phyloP scores from a whole-genome alignment of 1,140 invertebrate genomes.

The Drosophila elegans region DNA sequence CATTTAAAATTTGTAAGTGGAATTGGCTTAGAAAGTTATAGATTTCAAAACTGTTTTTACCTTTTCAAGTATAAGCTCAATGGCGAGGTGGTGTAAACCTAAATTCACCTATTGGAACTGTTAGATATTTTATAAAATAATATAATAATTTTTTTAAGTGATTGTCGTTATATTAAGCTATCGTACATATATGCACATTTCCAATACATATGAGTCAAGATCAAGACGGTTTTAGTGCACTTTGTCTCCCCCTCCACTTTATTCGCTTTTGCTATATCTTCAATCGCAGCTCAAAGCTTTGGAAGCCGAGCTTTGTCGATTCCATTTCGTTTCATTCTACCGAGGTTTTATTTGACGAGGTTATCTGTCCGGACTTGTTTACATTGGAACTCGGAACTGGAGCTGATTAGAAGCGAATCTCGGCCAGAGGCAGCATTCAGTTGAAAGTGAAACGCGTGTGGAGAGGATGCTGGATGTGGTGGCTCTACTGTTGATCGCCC shows the following conservation, averaged over 20 bases:
- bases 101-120: no score
- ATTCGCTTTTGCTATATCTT: background rate
- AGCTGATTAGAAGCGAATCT: slow-evolving; percentile 34
- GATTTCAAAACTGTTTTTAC: no score
- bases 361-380: slow-evolving; percentile 35
- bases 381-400: slow-evolving; percentile 24
- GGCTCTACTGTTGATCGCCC: slow-evolving; percentile 47
- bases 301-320: background rate
- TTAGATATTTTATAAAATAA: no score
- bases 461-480: slow-evolving; percentile 62
- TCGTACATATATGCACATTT: background rate
- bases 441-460: slow-evolving; percentile 39
- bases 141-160: no score
- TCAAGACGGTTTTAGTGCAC: background rate
- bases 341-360: slow-evolving; percentile 15
- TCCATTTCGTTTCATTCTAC: slow-evolving; percentile 14
- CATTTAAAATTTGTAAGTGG: no score
- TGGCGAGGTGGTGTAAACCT: no score
- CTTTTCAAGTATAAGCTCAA: no score
- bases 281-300: slow-evolving; percentile 17
- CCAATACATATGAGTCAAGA: background rate
- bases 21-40: no score
- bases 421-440: slow-evolving; percentile 12
- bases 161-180: background rate
- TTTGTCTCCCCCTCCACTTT: background rate